Evolutionary conservation across 2,113 vertebrate species (phyloP).

Genomic region (Nothocercus nigrocapillus): DNA sequence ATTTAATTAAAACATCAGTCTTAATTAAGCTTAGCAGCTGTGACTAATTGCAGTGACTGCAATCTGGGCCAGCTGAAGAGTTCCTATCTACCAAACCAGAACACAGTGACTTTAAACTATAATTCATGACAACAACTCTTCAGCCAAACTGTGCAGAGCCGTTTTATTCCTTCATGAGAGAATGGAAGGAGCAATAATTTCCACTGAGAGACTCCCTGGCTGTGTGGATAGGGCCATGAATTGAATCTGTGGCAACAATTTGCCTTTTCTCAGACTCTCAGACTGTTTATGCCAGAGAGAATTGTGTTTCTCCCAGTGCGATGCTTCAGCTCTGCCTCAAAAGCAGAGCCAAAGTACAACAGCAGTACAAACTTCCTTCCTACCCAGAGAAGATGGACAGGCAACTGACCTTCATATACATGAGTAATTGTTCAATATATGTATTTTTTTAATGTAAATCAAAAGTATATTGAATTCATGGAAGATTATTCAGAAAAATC

Average conservation of each 20-base stretch:
- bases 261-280: not conserved
- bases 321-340: not conserved
- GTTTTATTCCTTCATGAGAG: not conserved
- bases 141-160: not conserved
- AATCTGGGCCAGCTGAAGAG: not conserved
- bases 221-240: not conserved
- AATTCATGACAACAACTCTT: not conserved
- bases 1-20: slow-evolving; percentile 30
- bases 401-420: not conserved
- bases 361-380: not conserved
- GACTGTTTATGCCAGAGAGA: not conserved
- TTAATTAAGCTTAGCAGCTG: slow-evolving; percentile 44
- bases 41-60: slow-evolving; percentile 22
- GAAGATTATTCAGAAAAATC: not conserved
- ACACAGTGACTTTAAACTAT: not conserved
- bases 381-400: not conserved
- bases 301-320: not conserved
- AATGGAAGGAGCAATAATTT: not conserved
- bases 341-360: not conserved
- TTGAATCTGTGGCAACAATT: not conserved
- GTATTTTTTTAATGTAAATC: not conserved
- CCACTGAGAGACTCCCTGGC: not conserved
- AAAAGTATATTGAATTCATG: not conserved
- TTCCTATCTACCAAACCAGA: not conserved
- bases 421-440: not conserved